Base-by-base conservation (phyloP, 2,797 vertebrate genomes). In the Anabas testudineus region DNA sequence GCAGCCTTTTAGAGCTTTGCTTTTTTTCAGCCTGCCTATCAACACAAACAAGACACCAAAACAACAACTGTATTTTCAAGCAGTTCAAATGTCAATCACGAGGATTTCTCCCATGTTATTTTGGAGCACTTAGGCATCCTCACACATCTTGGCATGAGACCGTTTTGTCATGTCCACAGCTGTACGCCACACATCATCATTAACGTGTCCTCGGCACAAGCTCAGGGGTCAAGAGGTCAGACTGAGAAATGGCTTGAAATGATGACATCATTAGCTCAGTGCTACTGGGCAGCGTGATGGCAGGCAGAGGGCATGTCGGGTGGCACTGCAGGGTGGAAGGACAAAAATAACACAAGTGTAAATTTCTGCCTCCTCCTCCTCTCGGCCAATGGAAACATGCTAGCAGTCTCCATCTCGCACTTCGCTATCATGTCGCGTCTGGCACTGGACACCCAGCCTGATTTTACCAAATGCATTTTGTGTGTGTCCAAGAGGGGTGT, bases 191-290 rank as follows among this genome's bases (percentile, higher is more conserved):
- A 74, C 74, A 75, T 85, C 67, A 77, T 30, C 71, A 59, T 78
- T 74, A 69, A 76, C 74, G 61, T 56, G 60, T 74, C 43, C 78
- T 65, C 48, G 36, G 51, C 79, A 63, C 62, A 59, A 67, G 55
- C 69, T 61, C 73, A 42, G 49, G 48, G 86, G 81, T 89, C 76
- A 79, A 72, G 61, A 78, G 76, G 81, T 82, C 67, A 58, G 45
- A 59, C 76, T 24, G 74, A 65, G 80, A 85, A 78, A 89, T 71
- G 77, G 74, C 71, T 76, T 69, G 60, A 68, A 83, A 87, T 65
- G 77, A 84, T 86, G 78, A 89, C 84, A 89, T 91, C 79, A 84
- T 90, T 83, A 88, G 85, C 65, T 73, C 43, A 9, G 55, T 54
- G 78, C 84, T 80, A 80, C 42, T 22, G 74, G 82, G 76, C 78